Conservation (phyloP, 1,140 invertebrate genomes). For the Euura saliciscinereae region DNA sequence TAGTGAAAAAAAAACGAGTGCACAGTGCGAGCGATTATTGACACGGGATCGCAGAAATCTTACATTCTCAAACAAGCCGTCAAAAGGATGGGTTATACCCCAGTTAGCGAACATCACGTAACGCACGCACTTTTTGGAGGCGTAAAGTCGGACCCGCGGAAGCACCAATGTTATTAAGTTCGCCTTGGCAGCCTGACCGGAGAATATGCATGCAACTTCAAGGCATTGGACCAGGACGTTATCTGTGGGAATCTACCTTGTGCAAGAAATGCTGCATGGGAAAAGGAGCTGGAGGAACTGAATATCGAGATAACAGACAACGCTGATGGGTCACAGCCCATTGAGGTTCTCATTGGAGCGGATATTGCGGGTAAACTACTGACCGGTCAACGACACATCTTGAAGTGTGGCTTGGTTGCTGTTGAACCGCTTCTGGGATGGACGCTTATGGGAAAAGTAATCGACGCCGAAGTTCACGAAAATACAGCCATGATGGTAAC, state of each 20-base stretch:
- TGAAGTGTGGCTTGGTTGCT: too few relatives aligned
- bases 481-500: conserved; percentile 31
- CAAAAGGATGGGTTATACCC: background rate
- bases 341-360: conserved; percentile 21
- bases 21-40: background rate
- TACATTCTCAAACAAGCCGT: background rate
- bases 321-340: conserved; percentile 1
- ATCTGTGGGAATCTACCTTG: background rate
- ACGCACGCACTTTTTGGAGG: background rate
- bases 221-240: background rate
- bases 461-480: conserved; percentile 17
- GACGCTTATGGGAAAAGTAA: conserved; percentile 29
- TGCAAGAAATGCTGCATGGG: background rate
- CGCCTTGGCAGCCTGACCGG: background rate
- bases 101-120: background rate
- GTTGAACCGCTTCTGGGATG: too few relatives aligned
- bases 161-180: background rate
- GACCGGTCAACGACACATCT: conserved; percentile 28
- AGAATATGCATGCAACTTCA: background rate
- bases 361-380: conserved; percentile 23
- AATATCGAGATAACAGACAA: conserved; percentile 22
- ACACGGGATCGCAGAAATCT: too few relatives aligned
- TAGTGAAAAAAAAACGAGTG: background rate
- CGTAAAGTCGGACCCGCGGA: background rate
- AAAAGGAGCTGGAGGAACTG: background rate